These are phyloP conservation scores for Drosophila pruinosa DNA, from an alignment of 1,140 invertebrate species.

Conservation along the genomic window DNA sequence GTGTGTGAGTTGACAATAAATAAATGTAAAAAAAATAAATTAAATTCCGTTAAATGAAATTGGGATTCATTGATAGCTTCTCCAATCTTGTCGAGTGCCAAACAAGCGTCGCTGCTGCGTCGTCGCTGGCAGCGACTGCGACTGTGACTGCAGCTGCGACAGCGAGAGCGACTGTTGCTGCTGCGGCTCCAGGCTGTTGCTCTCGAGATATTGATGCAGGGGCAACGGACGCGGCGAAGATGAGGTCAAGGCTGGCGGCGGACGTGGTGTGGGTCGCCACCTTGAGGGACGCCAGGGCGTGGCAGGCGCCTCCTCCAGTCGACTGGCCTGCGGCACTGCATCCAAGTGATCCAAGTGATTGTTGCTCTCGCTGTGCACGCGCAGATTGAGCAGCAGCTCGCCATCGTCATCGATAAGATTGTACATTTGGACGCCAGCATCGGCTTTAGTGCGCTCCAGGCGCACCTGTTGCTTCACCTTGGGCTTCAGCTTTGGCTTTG, in stretches of 20 bases:
- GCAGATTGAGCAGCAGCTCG: slow-evolving; percentile 62
- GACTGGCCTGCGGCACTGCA: not conserved
- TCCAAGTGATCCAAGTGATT: not conserved
- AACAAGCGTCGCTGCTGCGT: slow-evolving; percentile 33
- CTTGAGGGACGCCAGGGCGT: slow-evolving; percentile 60
- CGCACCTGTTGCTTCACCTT: slow-evolving; percentile 54
- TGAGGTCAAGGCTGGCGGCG: slow-evolving; percentile 31
- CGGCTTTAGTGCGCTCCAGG: slow-evolving; percentile 47
- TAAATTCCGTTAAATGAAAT: not conserved
- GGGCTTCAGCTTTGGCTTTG: too few relatives aligned
- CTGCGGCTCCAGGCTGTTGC: slow-evolving; percentile 35
- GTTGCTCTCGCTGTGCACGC: slow-evolving; percentile 36
- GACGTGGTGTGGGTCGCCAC: slow-evolving; percentile 52
- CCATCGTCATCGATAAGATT: slow-evolving; percentile 73
- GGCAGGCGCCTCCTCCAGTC: not conserved
- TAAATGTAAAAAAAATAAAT: slow-evolving; percentile 4
- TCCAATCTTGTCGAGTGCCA: slow-evolving; percentile 44
- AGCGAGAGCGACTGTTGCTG: not conserved
- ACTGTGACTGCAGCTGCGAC: not conserved
- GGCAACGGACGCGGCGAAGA: slow-evolving; percentile 65
- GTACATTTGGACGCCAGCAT: slow-evolving; percentile 53
- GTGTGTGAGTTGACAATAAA: slow-evolving; percentile 18
- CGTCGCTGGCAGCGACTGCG: not conserved
- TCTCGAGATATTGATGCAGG: slow-evolving; percentile 55
- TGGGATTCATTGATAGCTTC: not conserved